Evolutionary conservation across 2,888 invertebrate species (phyloP), one percentile per base, ranked within the genome.

Genomic region (Pseudoips prasinana): DNA sequence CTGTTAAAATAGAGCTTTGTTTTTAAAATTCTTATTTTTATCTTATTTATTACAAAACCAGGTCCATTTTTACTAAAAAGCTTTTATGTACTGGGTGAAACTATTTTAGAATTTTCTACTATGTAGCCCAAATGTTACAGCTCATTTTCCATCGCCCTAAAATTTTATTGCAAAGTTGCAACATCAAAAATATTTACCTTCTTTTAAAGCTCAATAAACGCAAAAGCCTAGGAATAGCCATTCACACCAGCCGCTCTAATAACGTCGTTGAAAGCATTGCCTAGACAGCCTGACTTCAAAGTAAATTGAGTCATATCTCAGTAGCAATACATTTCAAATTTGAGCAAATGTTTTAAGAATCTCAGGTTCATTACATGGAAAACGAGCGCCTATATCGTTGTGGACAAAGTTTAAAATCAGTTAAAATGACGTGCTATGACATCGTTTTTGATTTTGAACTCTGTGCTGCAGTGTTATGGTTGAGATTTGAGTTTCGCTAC

Each of bases 201-300:
- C 39, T 46, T 42, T 20, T 29, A 42, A 55, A 34, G 45, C 23
- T 53, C 33, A 49, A 47, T 54, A 45, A 39, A 55, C 36, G 54
- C 54, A 46, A 64, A 59, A 48, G 48, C 43, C 35, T 43, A 31
- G 52, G 49, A 56, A 59, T 56, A 51, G 40, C 51, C 45, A 29
- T 49, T 49, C 46, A 55, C 41, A 29, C 28, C 35, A 20, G n/a
- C 18, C 33, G 40, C 31, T 39, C 45, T 58, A 55, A 58, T 58
- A 55, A 54, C 47, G 39, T 33, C 45, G 42, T 49, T 49, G 50
- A 49, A 55, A 54, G 58, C 46, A 48, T 40, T 39, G 23, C 26
- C 40, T 33, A 47, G 49, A 29, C 35, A 44, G 29, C 42, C 20
- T 34, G 18, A 44, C 31, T 20, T 30, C 45, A 48, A 37, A 40